These are phyloP conservation scores for Meleagris gallopavo DNA, from an alignment of 2,113 vertebrate species.

Conservation along the genomic window DNA sequence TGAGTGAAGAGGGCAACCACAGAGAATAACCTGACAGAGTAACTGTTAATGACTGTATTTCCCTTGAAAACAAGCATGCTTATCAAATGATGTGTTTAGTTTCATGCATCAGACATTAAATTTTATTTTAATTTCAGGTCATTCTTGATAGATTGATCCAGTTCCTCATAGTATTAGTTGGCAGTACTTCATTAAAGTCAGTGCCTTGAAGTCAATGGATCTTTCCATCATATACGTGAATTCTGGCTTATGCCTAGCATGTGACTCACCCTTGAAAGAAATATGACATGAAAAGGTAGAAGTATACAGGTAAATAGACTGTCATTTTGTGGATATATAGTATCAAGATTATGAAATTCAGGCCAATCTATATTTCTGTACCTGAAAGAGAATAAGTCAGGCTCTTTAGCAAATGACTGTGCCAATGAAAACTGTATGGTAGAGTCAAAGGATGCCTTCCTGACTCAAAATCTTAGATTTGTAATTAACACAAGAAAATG, in stretches of 20 bases:
- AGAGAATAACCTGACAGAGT: background rate
- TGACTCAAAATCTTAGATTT: background rate
- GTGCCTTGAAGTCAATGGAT: background rate
- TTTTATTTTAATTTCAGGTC: background rate
- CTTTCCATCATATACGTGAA: background rate
- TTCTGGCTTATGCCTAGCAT: background rate
- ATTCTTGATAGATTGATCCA: background rate
- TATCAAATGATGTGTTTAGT: background rate
- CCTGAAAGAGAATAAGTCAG: background rate
- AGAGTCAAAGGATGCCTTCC: background rate
- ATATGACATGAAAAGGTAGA: background rate
- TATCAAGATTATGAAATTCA: background rate
- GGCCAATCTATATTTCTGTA: background rate
- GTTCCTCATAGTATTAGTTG: background rate
- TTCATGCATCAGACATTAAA: background rate
- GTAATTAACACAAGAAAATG: background rate
- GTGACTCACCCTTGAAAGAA: background rate
- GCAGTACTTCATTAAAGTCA: background rate
- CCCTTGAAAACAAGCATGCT: background rate
- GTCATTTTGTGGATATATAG: background rate
- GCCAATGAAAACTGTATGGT: background rate
- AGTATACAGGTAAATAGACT: background rate
- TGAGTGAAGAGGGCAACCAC: background rate
- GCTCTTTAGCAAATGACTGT: background rate
- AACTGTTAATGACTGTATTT: background rate